Conservation (phyloP, 1,140 invertebrate genomes). For the Latrodectus geometricus region DNA sequence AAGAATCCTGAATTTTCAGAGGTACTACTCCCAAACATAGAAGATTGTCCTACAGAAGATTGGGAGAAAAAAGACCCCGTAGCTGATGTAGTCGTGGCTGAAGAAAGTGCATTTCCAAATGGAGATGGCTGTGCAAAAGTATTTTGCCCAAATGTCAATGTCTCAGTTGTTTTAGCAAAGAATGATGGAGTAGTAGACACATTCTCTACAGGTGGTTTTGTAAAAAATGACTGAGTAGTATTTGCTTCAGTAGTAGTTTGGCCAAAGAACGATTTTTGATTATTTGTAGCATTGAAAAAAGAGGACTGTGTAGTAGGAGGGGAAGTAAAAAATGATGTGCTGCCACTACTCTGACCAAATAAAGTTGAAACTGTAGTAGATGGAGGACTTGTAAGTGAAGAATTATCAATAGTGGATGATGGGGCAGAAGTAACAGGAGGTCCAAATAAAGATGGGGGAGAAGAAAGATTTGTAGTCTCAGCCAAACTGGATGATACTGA, state of each 20-base stretch:
- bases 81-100: neutral
- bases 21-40: constrained; percentile 22
- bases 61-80: constrained; percentile 26
- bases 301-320: neutral
- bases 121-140: neutral
- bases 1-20: constrained; percentile 24
- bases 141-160: constrained; percentile 20
- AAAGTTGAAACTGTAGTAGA: neutral
- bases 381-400: neutral
- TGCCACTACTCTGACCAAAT: neutral
- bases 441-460: neutral
- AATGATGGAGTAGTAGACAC: neutral
- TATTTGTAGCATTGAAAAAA: neutral
- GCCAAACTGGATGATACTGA: neutral
- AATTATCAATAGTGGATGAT: neutral
- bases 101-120: neutral
- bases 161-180: constrained; percentile 13
- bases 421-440: neutral
- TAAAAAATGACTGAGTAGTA: constrained; percentile 10
- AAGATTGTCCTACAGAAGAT: neutral
- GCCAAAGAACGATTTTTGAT: constrained; percentile 13
- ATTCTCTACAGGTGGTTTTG: neutral
- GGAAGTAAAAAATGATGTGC: neutral
- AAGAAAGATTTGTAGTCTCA: neutral
- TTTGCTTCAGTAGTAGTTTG: constrained; percentile 1